phyloP scores from a whole-genome alignment of 2,888 invertebrate genomes.

The Mythimna impura region DNA sequence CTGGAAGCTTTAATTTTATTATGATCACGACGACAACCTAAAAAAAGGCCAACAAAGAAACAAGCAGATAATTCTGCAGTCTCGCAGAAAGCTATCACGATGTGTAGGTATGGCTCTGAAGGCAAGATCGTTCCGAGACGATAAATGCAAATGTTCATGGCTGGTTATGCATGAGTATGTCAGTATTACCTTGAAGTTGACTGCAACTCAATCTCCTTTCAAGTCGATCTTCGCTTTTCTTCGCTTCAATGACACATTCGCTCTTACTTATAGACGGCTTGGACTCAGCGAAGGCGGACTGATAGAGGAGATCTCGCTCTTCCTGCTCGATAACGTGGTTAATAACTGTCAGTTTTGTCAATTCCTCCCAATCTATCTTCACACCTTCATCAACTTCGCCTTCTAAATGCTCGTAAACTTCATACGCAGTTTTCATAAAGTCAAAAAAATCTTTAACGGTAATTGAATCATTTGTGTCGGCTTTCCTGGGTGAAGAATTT shows the following conservation, averaged over 20 bases:
- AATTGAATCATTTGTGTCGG: constrained; percentile 90
- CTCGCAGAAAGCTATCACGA: background rate
- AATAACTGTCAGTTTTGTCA: constrained; percentile 86
- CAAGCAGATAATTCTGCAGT: background rate
- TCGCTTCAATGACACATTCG: constrained; percentile 79
- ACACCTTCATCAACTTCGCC: constrained; percentile 83
- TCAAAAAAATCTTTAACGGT: constrained; percentile 93
- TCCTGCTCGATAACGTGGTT: constrained; percentile 87
- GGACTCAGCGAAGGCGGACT: constrained; percentile 77
- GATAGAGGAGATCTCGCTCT: constrained; percentile 84
- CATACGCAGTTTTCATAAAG: constrained; percentile 93
- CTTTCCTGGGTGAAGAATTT: constrained; percentile 73
- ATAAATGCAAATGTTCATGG: background rate
- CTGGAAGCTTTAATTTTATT: too few relatives aligned
- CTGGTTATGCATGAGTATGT: background rate
- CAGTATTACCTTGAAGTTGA: constrained; percentile 81
- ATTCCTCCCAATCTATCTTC: constrained; percentile 89
- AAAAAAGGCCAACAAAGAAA: background rate
- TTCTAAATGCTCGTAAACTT: constrained; percentile 90
- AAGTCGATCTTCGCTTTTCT: constrained; percentile 71
- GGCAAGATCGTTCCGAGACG: too few relatives aligned
- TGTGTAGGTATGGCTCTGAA: background rate
- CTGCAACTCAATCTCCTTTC: constrained; percentile 84
- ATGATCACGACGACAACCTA: too few relatives aligned
- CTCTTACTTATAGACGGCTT: constrained; percentile 83